Conservation (phyloP, 2,888 invertebrate species). For the Drosophila ustulata region DNA sequence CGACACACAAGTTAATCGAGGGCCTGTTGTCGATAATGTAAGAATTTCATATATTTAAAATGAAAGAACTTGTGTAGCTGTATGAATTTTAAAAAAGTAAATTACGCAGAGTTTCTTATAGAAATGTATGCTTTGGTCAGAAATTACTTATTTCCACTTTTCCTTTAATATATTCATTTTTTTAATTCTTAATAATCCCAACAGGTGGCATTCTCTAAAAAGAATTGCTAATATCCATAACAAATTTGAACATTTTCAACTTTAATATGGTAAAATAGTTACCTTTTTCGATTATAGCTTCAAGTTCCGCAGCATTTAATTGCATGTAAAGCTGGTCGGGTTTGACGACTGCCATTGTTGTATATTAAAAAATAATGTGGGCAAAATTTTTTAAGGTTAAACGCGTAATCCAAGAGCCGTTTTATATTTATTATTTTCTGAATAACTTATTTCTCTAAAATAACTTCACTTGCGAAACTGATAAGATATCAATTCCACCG, state of each 20-base stretch:
- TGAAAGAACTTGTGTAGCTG: not conserved
- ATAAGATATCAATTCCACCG: constrained; percentile 44
- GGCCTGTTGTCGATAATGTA: not conserved
- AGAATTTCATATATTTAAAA: constrained; percentile 2
- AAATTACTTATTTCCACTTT: no score
- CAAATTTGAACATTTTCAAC: not conserved
- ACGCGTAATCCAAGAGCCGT: constrained; percentile 70
- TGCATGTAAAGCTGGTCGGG: constrained; percentile 82
- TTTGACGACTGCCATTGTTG: constrained; percentile 56
- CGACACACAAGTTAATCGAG: constrained; percentile 1
- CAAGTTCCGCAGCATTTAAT: constrained; percentile 82
- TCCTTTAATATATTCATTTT: no score
- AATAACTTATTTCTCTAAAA: constrained; percentile 16
- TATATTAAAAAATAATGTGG: not conserved
- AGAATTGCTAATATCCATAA: not conserved
- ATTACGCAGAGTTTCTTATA: no score
- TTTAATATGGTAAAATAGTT: constrained; percentile 21
- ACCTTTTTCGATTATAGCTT: constrained; percentile 85
- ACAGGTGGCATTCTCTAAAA: constrained; percentile 45
- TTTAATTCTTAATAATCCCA: constrained; percentile 2
- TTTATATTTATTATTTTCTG: constrained; percentile 11
- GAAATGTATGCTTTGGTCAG: no score
- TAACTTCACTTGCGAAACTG: constrained; percentile 40
- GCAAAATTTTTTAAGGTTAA: constrained; percentile 15
- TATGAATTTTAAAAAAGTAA: no score